Evolutionary conservation across 2,888 invertebrate species (phyloP).

Genomic region (Lymantria dispar): DNA sequence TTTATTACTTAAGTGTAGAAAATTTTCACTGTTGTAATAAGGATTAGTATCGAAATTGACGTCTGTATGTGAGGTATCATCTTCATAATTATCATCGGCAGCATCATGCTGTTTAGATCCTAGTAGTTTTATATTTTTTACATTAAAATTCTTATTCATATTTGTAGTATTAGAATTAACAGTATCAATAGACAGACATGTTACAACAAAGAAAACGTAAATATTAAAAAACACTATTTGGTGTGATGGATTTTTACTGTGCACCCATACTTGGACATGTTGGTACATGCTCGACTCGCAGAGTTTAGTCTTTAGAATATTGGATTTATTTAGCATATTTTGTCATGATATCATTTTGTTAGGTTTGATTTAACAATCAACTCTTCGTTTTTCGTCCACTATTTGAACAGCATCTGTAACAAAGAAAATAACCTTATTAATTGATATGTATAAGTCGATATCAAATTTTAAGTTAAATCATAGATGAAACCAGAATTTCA

Average conservation of each 20-base stretch:
- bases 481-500: no score
- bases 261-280: conserved; percentile 34
- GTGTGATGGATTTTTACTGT: conserved; percentile 39
- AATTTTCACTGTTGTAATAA: conserved; percentile 67
- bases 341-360: conserved; percentile 69
- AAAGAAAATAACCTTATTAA: conserved; percentile 32
- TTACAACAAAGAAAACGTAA: conserved; percentile 55
- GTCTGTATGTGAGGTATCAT: conserved; percentile 50
- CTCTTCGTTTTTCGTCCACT: conserved; percentile 31
- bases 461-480: not conserved
- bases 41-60: conserved; percentile 70
- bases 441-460: not conserved
- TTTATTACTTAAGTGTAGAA: conserved; percentile 60
- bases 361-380: conserved; percentile 38
- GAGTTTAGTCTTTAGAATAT: conserved; percentile 52
- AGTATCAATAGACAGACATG: conserved; percentile 51
- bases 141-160: conserved; percentile 60
- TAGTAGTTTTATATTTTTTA: conserved; percentile 41
- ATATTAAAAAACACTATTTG: conserved; percentile 55
- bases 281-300: conserved; percentile 56
- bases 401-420: conserved; percentile 60
- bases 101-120: conserved; percentile 49
- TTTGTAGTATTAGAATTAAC: conserved; percentile 74
- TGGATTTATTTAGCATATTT: conserved; percentile 63
- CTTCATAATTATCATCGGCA: conserved; percentile 59